Conservation (phyloP, 2,113 vertebrate species). For the Gallinago jamesoni region DNA sequence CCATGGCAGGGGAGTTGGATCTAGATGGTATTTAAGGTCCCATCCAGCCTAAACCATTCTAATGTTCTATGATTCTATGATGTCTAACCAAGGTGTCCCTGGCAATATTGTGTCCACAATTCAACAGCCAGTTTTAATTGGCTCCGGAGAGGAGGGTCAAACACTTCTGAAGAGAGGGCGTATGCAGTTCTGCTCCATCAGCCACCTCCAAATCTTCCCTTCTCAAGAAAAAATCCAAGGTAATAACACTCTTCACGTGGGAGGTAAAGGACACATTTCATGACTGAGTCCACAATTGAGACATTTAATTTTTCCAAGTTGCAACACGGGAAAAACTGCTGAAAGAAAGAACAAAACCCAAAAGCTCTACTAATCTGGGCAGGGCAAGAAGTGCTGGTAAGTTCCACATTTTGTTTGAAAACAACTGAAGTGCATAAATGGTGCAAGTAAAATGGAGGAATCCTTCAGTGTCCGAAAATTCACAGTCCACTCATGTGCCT, state of each 20-base stretch:
- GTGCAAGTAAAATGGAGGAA: neutral
- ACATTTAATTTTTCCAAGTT: neutral
- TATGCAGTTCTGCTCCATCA: neutral
- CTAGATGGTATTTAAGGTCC: neutral
- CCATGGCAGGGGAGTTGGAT: neutral
- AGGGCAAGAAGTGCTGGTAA: neutral
- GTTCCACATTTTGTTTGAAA: neutral
- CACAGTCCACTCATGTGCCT: neutral
- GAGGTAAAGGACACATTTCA: neutral
- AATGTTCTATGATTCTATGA: neutral
- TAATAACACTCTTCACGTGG: neutral
- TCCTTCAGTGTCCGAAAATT: neutral
- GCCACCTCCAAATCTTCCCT: neutral
- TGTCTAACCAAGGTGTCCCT: neutral
- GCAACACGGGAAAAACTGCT: neutral
- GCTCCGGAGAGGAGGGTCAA: neutral
- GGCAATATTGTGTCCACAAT: neutral
- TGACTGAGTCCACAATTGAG: neutral
- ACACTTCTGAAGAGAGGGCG: neutral
- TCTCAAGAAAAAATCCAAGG: neutral
- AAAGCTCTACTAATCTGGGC: neutral
- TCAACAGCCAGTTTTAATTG: neutral
- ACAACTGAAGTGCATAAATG: neutral
- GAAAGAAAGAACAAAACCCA: neutral
- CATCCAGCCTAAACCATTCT: neutral